Base-by-base conservation (phyloP, 2,888 invertebrate genomes). In the Rotaria socialis region DNA sequence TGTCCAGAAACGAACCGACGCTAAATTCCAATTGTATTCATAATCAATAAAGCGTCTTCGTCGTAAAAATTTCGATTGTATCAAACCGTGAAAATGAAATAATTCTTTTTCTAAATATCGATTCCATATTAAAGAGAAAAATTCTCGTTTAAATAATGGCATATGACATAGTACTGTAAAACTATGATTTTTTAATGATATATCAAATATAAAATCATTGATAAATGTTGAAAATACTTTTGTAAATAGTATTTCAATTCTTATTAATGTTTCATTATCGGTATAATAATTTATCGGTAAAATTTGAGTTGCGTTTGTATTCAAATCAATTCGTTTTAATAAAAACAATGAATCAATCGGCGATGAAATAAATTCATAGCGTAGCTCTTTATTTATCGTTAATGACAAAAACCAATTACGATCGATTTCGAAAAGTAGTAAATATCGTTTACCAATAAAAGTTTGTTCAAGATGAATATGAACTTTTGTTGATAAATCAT, bases 211-310 rank as follows among this genome's bases (percentile, higher is more conserved):
- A 35, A 67, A 67, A 35, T 67, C 35, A 67, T 67, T 67, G 14
- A 67, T 14, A 67, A 67, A 67, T 27, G 27, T 16, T 11, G 67
- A 27, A 67, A 67, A 16, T 3, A 67, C 14, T 67, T 67, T 67
- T 35, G 67, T 27, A 67, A 67, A 67, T 27, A n/a, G 6, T 11
- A 60, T 60, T 14, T 60, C 60, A 27, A 67, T 67, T 67, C 67
- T 27, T 67, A 67, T 67, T 35, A 67, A 67, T 67, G 67, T 67
- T 67, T 67, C 35, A 67, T 67, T 67, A 35, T 67, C 67, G 16
- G 35, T 67, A 35, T 67, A 27, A 67, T 67, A 67, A 67, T 67
- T 27, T 27, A 67, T 67, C 5, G 67, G 67, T 67, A 67, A 35
- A 14, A 35, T 67, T 35, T 35, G 67, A 27, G 35, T 67, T 67